A percentile compares a stretch with the other conserved stretches of the same genome.
Evolutionary conservation across 1,140 invertebrate species (phyloP).

Genomic region (Epicauta chinensis): DNA sequence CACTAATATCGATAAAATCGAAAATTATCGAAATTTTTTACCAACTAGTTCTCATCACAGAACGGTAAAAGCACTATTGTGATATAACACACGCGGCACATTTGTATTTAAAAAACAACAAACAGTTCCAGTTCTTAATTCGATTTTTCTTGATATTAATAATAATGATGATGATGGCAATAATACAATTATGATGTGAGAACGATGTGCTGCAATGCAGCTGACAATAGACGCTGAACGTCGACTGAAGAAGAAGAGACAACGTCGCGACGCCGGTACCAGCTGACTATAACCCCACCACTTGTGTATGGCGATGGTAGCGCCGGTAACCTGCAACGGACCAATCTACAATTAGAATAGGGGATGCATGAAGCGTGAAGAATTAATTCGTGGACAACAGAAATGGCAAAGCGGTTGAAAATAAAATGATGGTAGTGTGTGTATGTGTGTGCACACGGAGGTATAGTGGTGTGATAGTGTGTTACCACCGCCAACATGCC

Average conservation of each 20-base stretch:
- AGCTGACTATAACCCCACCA: conserved; percentile 41
- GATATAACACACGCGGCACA: too few relatives aligned
- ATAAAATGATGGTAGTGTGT: too few relatives aligned
- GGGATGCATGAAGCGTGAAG: conserved; percentile 14
- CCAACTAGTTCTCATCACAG: conserved; percentile 20
- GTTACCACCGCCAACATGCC: too few relatives aligned
- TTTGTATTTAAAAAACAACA: not conserved
- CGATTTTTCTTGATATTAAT: conserved; percentile 9
- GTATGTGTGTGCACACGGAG: too few relatives aligned
- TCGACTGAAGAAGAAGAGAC: conserved; percentile 33
- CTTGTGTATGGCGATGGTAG: conserved; percentile 27
- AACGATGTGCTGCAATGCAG: conserved; percentile 8
- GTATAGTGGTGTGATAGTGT: too few relatives aligned
- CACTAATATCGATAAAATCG: conserved; percentile 1
- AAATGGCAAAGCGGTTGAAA: too few relatives aligned
- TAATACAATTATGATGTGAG: too few relatives aligned
- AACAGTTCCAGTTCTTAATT: conserved; percentile 1
- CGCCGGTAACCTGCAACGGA: conserved; percentile 44
- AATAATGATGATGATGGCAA: too few relatives aligned
- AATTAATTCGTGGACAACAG: conserved; percentile 7
- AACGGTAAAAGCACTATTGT: conserved; percentile 13
- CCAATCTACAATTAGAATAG: conserved; percentile 27
- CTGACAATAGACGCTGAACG: conserved; percentile 34
- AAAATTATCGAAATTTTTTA: too few relatives aligned
- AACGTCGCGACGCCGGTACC: conserved; percentile 40